Percentiles rank a stretch among this genome's conserved stretches.
phyloP scores from a whole-genome alignment of 2,888 invertebrate genomes.

The Agonopterix heracliana region DNA sequence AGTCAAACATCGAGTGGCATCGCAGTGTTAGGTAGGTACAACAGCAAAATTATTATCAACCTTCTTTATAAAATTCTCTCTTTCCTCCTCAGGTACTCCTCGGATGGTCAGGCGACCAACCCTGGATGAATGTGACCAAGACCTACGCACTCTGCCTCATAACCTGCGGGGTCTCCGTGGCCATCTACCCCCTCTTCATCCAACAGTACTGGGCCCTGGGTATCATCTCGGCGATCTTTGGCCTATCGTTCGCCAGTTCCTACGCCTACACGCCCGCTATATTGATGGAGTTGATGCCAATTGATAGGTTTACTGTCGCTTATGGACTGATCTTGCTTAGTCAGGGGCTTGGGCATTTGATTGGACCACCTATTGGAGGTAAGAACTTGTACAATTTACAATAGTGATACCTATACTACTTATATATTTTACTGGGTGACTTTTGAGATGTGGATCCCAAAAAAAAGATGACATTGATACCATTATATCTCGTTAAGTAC shows the following conservation, averaged over 20 bases:
- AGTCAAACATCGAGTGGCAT: too few relatives aligned
- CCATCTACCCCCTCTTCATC: conserved; percentile 75
- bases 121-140: conserved; percentile 88
- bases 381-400: conserved; percentile 11
- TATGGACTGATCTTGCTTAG: conserved; percentile 92
- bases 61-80: background rate
- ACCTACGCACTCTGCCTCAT: conserved; percentile 88
- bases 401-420: too few relatives aligned
- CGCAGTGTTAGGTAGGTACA: too few relatives aligned
- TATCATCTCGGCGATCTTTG: conserved; percentile 81
- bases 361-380: conserved; percentile 95
- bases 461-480: too few relatives aligned
- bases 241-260: conserved; percentile 92
- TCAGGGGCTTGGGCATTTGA: conserved; percentile 94
- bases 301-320: conserved; percentile 93
- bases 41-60: too few relatives aligned
- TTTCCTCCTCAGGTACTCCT: conserved; percentile 78
- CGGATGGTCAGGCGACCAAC: conserved; percentile 92
- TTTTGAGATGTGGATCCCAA: too few relatives aligned
- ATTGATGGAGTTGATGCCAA: conserved; percentile 89
- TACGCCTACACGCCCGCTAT: conserved; percentile 94
- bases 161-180: conserved; percentile 78
- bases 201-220: conserved; percentile 65
- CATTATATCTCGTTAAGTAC: too few relatives aligned
- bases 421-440: too few relatives aligned